phyloP scores from a whole-genome alignment of 2,888 invertebrate genomes.

The Drosophila mercatorum region DNA sequence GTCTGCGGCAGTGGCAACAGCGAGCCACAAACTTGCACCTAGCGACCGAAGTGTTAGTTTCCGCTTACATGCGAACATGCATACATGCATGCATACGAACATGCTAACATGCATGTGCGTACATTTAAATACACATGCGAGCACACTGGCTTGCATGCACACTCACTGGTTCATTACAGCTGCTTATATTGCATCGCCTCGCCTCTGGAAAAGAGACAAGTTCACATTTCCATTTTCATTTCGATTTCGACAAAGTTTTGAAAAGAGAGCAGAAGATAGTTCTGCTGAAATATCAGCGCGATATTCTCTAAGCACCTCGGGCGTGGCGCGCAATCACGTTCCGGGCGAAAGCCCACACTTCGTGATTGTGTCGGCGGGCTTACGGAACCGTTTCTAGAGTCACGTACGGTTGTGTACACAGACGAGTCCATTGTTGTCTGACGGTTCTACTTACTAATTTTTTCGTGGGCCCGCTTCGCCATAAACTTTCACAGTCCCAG shows the following conservation, averaged over 20 bases:
- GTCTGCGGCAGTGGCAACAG: not conserved
- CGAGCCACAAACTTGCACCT: constrained; percentile 22
- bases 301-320: not conserved
- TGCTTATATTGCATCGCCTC: constrained; percentile 3
- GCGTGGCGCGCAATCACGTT: not conserved
- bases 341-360: not conserved
- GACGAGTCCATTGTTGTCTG: constrained; percentile 39
- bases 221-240: not conserved
- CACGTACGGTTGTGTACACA: constrained; percentile 34
- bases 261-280: not conserved
- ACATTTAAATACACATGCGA: not conserved
- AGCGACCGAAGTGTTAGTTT: constrained; percentile 18
- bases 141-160: not conserved
- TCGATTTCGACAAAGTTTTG: not conserved
- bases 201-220: not conserved
- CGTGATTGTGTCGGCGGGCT: constrained; percentile 19
- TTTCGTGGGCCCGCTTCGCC: constrained; percentile 25
- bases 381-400: constrained; percentile 18
- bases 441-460: constrained; percentile 35
- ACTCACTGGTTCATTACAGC: not conserved
- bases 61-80: not conserved
- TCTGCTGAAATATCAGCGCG: not conserved
- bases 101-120: not conserved
- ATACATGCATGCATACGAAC: not conserved
- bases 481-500: constrained; percentile 13